phyloP scores from a whole-genome alignment of 2,888 invertebrate genomes.

The Heliconius sara region DNA sequence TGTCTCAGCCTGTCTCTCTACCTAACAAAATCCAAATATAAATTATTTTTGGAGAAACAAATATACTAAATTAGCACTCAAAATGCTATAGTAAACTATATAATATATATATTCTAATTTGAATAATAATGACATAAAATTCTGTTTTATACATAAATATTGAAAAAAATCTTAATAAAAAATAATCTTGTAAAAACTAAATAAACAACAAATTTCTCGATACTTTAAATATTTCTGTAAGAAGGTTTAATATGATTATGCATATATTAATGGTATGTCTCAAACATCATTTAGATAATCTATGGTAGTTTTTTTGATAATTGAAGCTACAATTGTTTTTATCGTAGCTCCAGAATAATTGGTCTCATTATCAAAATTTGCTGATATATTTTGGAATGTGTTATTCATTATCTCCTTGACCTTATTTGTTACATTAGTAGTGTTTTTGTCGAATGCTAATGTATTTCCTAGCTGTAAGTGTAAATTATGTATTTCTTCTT shows the following conservation, averaged over 20 bases:
- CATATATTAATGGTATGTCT: background rate
- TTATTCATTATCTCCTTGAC: slow-evolving; percentile 74
- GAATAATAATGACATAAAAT: too few species aligned
- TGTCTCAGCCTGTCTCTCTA: too few species aligned
- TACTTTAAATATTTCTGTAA: background rate
- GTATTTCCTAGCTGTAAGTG: slow-evolving; percentile 51
- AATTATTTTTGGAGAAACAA: too few species aligned
- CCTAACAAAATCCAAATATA: too few species aligned
- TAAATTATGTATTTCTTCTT: slow-evolving; percentile 43
- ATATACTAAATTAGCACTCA: too few species aligned
- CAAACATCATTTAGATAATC: slow-evolving; percentile 54
- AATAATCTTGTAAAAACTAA: background rate
- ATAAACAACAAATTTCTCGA: background rate
- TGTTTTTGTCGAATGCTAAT: slow-evolving; percentile 30
- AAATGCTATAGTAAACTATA: too few species aligned
- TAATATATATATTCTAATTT: too few species aligned
- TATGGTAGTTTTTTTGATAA: slow-evolving; percentile 72
- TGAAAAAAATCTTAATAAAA: background rate
- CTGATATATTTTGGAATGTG: slow-evolving; percentile 68
- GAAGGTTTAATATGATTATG: background rate
- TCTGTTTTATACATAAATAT: too few species aligned
- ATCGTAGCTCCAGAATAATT: slow-evolving; percentile 64
- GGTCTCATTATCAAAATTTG: slow-evolving; percentile 62
- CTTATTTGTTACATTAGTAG: slow-evolving; percentile 45
- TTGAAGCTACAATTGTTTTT: slow-evolving; percentile 64